Base-by-base conservation (phyloP, 2,888 invertebrate species). In the Selenia dentaria region DNA sequence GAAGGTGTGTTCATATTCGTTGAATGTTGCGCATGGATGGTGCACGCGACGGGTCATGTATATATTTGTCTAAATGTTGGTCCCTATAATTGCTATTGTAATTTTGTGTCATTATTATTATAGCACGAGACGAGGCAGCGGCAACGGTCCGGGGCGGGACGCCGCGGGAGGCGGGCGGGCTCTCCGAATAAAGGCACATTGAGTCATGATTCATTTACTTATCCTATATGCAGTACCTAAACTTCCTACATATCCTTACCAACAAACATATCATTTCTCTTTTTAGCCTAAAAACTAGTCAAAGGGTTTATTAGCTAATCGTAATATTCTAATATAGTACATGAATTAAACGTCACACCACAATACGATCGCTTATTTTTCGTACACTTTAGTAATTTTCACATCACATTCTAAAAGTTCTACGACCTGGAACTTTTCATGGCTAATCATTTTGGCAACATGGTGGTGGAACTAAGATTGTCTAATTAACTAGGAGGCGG, bases 61-160 rank as follows among this genome's bases (percentile, higher is more conserved):
- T 84, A 89, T 89, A 89, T 84, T 89, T 87, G 75, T 88, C 87
- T 88, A 90, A 89, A 89, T 82, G 76, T 90, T 89, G 89, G 89
- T 90, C 90, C 90, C 90, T 86, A 87, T 82, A 78, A 82, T 89
- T 87, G 82, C 86, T 88, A 89, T 89, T 86, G 87, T 83, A 80
- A 74, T 71, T 67, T 65, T 59, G 67, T 77, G 74, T 77, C 67
- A 70, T 74, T 8, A 22, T 8, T 3, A 65, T 25, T 31, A 26
- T 18, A 29, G 31, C 25, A 13, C 35, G 45, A 24, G 32, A 20
- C 75, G 74, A 68, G 68, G 50, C 64, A 63, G 60, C 74, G 75
- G 64, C 22, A 2, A 2, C 25, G 64, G 67, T 53, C 70, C 75
- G 75, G 70, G 72, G 54, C 61, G 61, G 59, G 81, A 78, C 85